Conservation (phyloP, 30 jellyfish, hydroid and myxozoan genomes). For the Turritopsis rubra region DNA sequence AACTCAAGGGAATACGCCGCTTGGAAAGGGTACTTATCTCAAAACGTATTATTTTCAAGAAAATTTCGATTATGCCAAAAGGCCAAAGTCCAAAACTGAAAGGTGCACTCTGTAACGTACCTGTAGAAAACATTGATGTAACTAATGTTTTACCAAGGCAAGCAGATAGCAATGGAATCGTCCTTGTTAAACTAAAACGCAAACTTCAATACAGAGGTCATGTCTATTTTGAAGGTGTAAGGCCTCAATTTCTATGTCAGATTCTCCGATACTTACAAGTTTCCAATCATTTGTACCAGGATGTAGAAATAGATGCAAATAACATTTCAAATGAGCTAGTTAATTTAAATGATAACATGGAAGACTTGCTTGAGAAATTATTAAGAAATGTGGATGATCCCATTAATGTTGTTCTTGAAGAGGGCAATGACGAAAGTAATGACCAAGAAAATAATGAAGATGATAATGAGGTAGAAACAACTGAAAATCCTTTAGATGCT, state of each 20-base stretch:
- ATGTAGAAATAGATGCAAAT: constrained; percentile 12
- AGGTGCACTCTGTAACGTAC: constrained; percentile 36
- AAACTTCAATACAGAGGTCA: constrained; percentile 17
- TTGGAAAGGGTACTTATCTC: background rate
- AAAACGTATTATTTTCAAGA: constrained; percentile 12
- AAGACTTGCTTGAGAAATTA: background rate
- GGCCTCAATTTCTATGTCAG: constrained; percentile 25
- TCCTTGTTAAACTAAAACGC: constrained; percentile 15
- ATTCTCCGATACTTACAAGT: constrained; percentile 1
- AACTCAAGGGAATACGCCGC: background rate
- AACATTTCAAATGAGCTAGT: constrained; percentile 12
- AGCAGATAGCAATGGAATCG: constrained; percentile 23
- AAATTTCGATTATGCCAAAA: constrained; percentile 31
- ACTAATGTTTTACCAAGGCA: constrained; percentile 16
- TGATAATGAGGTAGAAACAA: constrained; percentile 29
- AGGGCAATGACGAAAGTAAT: constrained; percentile 2
- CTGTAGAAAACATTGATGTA: constrained; percentile 12
- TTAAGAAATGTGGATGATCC: constrained; percentile 1
- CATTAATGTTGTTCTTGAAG: background rate
- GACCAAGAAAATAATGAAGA: constrained; percentile 7
- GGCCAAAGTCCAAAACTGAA: constrained; percentile 38
- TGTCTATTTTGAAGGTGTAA: constrained; percentile 30
- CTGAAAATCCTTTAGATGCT: constrained; percentile 24
- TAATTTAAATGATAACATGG: constrained; percentile 15
- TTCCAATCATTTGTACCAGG: constrained; percentile 30